A percentile compares a stretch with the other conserved stretches of the same genome.
These are phyloP conservation scores for Tachuris rubrigastra DNA, from an alignment of 2,113 vertebrate genomes.

Conservation along the genomic window DNA sequence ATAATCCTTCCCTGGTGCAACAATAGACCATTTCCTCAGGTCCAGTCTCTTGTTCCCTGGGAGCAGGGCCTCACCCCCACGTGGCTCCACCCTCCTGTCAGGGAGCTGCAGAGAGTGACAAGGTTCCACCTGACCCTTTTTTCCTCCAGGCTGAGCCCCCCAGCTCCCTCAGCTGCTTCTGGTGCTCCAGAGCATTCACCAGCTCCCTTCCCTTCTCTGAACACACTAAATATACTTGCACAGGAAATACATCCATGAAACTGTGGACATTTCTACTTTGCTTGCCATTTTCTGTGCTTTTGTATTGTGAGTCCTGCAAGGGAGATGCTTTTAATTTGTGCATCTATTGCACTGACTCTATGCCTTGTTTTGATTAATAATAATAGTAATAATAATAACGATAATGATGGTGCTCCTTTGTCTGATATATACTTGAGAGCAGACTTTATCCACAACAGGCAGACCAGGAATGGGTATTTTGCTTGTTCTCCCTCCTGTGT, in stretches of 20 bases:
- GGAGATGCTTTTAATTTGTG: background rate
- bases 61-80: background rate
- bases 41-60: background rate
- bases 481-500: background rate
- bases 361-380: background rate
- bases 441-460: background rate
- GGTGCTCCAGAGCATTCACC: background rate
- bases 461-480: background rate
- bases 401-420: background rate
- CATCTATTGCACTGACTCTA: accelerated
- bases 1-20: background rate
- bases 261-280: background rate
- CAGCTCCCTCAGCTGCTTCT: background rate
- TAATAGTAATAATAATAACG: background rate
- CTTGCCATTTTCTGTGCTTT: background rate
- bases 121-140: background rate
- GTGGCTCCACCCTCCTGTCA: background rate
- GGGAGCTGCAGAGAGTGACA: background rate
- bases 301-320: background rate
- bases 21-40: background rate
- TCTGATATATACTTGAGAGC: background rate
- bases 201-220: accelerated
- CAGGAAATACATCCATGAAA: background rate
- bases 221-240: background rate
- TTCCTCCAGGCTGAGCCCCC: background rate